Evolutionary conservation across 2,888 invertebrate genomes (phyloP).

Genomic region (Holacanthella duospinosa): DNA sequence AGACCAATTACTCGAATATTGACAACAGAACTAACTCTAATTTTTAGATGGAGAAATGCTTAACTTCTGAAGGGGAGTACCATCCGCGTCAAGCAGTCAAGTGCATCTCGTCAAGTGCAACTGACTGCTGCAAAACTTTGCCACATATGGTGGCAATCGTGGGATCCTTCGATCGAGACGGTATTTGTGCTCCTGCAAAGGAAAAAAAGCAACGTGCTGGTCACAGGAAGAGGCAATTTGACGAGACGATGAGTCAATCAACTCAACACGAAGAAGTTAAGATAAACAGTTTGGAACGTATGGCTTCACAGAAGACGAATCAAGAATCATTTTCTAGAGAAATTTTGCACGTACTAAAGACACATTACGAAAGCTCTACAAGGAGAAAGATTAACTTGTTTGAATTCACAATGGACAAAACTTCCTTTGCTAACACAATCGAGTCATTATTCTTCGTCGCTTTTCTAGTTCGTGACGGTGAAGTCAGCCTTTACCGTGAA

Average conservation of each 20-base stretch:
- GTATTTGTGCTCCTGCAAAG: constrained; percentile 14
- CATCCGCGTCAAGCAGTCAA: not conserved
- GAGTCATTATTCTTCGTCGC: constrained; percentile 22
- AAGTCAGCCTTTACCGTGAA: constrained; percentile 5
- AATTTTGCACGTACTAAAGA: constrained; percentile 14
- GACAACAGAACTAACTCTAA: not conserved
- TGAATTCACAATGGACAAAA: constrained; percentile 20
- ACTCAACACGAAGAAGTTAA: constrained; percentile 22
- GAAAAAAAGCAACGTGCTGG: constrained; percentile 19
- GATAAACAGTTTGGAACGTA: constrained; percentile 2
- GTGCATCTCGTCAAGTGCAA: constrained; percentile 4
- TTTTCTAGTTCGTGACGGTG: constrained; percentile 24
- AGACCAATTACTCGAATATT: too few species aligned
- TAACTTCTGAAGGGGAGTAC: not conserved
- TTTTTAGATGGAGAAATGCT: not conserved
- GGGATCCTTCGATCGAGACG: constrained; percentile 20
- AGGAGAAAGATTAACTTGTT: constrained; percentile 6
- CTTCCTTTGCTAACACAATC: constrained; percentile 15
- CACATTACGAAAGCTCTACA: not conserved
- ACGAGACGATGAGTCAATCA: constrained; percentile 1
- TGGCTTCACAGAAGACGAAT: constrained; percentile 9
- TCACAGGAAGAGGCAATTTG: constrained; percentile 13
- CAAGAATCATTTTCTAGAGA: constrained; percentile 16
- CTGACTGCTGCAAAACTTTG: constrained; percentile 5
- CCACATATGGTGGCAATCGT: constrained; percentile 15